phyloP scores from a whole-genome alignment of 2,113 vertebrate genomes.

The Physeter macrocephalus region DNA sequence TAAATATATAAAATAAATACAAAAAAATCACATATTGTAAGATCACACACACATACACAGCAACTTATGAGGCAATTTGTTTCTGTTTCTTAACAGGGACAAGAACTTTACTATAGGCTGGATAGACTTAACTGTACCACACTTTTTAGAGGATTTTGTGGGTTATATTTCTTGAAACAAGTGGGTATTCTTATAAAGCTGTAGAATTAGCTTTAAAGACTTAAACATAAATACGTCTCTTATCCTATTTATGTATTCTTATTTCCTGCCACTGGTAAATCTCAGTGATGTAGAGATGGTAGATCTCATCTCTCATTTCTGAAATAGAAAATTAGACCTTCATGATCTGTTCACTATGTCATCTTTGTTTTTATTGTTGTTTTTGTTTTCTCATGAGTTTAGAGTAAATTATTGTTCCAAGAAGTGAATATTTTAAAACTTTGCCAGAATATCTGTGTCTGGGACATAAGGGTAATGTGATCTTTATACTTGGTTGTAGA shows the following conservation, averaged over 20 bases:
- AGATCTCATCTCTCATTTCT: neutral
- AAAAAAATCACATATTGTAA: neutral
- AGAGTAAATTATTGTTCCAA: neutral
- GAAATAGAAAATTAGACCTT: neutral
- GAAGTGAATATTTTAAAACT: neutral
- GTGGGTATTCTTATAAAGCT: neutral
- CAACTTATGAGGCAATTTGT: neutral
- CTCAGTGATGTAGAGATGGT: neutral
- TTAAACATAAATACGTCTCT: neutral
- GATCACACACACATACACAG: neutral
- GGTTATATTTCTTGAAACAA: neutral
- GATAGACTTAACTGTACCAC: neutral
- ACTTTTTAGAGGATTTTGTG: neutral
- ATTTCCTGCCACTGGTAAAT: neutral
- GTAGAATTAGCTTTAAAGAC: conserved; percentile 5
- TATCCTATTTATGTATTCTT: neutral
- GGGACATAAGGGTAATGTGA: neutral
- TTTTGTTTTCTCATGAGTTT: neutral
- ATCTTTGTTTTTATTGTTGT: neutral
- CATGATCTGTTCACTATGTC: neutral
- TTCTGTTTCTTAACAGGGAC: neutral
- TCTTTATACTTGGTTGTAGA: neutral
- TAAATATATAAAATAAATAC: neutral
- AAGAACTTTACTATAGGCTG: neutral
- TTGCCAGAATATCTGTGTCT: neutral